Evolutionary conservation across 2,113 vertebrate genomes (phyloP).

Genomic region (Suncus etruscus): DNA sequence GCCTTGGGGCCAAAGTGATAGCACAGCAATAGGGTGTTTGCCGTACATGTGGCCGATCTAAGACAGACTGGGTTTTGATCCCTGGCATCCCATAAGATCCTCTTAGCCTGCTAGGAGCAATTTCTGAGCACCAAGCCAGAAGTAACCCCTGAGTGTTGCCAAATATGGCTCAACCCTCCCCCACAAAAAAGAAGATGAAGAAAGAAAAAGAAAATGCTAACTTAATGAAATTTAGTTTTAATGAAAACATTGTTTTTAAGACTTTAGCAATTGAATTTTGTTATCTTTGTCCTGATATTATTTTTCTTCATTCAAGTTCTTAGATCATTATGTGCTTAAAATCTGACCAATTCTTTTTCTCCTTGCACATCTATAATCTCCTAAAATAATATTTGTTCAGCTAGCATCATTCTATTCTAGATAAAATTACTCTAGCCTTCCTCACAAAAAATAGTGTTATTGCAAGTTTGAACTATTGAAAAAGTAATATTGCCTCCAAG

Average conservation of each 20-base stretch:
- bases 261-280: background rate
- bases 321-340: slow-evolving; percentile 17
- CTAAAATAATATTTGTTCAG: slow-evolving; percentile 83
- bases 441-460: slow-evolving; percentile 84
- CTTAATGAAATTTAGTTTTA: background rate
- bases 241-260: background rate
- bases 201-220: too few species aligned
- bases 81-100: too few species aligned
- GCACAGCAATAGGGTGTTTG: too few species aligned
- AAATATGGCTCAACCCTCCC: too few species aligned
- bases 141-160: too few species aligned
- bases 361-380: slow-evolving; percentile 74
- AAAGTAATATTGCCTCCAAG: slow-evolving; percentile 84
- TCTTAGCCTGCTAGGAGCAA: too few species aligned
- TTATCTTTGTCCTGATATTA: background rate
- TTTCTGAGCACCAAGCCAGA: too few species aligned
- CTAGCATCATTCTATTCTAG: slow-evolving; percentile 76
- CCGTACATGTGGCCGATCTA: too few species aligned
- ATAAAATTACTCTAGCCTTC: slow-evolving; percentile 79
- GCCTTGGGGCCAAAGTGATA: too few species aligned
- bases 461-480: slow-evolving; percentile 81
- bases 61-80: too few species aligned
- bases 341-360: slow-evolving; percentile 48
- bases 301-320: background rate
- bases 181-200: too few species aligned